Conservation (phyloP, 2,888 invertebrate species). For the Conomelus anceps region DNA sequence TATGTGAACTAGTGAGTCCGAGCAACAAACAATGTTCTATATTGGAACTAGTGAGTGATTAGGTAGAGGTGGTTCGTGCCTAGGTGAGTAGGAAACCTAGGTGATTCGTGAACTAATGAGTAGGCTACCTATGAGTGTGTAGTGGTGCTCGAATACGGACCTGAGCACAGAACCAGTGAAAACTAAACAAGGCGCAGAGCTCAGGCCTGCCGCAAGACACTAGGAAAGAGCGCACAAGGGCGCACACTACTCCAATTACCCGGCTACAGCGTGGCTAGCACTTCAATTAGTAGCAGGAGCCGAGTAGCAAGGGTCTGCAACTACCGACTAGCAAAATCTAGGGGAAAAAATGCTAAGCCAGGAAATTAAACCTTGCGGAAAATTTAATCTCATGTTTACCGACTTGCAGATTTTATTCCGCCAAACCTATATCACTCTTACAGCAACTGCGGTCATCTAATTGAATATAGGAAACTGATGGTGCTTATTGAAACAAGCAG, state of each 20-base stretch:
- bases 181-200: neutral
- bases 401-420: neutral
- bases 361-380: neutral
- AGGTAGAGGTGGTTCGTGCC: too few species aligned
- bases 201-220: neutral
- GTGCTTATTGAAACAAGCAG: too few species aligned
- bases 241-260: neutral
- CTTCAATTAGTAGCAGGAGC: neutral
- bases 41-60: too few species aligned
- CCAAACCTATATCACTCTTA: neutral
- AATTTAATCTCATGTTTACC: neutral
- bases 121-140: too few species aligned
- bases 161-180: too few species aligned
- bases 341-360: neutral
- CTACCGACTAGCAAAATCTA: neutral
- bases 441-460: neutral
- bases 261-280: neutral
- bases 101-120: too few species aligned
- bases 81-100: too few species aligned
- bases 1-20: too few species aligned
- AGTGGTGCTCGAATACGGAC: too few species aligned
- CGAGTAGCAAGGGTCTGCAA: neutral
- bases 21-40: too few species aligned
- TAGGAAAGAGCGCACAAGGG: neutral
- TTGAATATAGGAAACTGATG: neutral